Base-by-base conservation (phyloP, 2,113 vertebrate species). In the Bubo bubo region DNA sequence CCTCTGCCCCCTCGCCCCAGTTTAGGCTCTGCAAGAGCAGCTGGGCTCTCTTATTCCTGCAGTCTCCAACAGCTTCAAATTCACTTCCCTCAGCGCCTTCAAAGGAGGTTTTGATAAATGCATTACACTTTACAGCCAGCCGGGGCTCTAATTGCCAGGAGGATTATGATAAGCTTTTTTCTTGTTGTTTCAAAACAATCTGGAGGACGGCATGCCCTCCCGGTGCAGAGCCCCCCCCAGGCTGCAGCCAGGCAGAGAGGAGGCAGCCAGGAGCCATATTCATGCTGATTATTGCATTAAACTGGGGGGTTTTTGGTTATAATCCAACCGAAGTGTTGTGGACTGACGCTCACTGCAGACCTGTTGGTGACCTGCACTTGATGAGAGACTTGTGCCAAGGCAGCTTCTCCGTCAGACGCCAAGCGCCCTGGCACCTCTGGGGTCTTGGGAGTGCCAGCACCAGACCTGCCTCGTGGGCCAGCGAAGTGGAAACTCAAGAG, bases 21-120 rank as follows among this genome's bases (percentile, higher is more conserved):
- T 75, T 85, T 79, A 56, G 62, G 70, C 80, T 95, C 94, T 49
- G 55, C 0, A 0, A 50, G 70, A 96, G 85, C 95, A 97, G 95
- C 96, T 97, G 97, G 79, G 74, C 74, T 94, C 67, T 86, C 74
- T 90, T 89, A 37, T 37, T 87, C 82, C 84, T 45, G 74, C 86
- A 66, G 56, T 93, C 92, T 79, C 74, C 75, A 90, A 80, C 93
- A 96, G 92, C 85, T 96, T 97, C 91, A 83, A 91, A 96, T 96
- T 96, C 94, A 92, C 88, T 96, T 96, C 94, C 94, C 93, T 95
- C 93, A 93, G 77, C 47, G 16, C 94, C 94, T 86, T 96, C 94
- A 91, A 91, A 93, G 95, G 95, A 95, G 82, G 79, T 93, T 97
- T 97, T 97, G 96, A 95, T 97, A 97, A 97, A 95, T 94, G 91